Conservation (phyloP, 2,113 vertebrate genomes). For the Cryptomyrus ogoouensis region DNA sequence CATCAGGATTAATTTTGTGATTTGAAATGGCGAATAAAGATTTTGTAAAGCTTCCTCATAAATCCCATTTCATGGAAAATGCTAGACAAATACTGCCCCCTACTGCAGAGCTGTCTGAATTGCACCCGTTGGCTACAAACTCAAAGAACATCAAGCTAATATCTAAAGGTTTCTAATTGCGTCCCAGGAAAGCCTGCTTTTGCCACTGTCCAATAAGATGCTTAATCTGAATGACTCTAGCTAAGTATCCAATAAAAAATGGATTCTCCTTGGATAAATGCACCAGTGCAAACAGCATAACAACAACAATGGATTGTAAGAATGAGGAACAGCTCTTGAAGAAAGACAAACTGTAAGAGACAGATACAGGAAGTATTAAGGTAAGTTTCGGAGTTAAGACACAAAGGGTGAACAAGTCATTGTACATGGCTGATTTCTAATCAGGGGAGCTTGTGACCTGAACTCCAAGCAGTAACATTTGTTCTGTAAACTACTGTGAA, state of each 20-base stretch:
- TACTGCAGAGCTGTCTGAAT: slow-evolving; percentile 16
- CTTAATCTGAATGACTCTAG: not conserved
- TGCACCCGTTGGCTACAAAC: not conserved
- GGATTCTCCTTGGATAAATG: not conserved
- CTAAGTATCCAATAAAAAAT: not conserved
- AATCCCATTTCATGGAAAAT: not conserved
- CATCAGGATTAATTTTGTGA: not conserved
- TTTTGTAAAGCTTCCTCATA: not conserved
- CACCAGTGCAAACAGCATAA: not conserved
- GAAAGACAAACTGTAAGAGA: not conserved
- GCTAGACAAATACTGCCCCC: not conserved
- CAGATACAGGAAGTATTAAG: not conserved
- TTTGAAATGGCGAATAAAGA: not conserved
- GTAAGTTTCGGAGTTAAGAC: slow-evolving; percentile 3
- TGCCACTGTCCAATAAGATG: not conserved
- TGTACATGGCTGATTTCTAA: not conserved
- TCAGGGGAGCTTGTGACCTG: not conserved
- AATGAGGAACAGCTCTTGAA: not conserved
- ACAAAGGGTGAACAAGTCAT: not conserved
- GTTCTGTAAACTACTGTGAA: not conserved
- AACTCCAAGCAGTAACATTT: not conserved
- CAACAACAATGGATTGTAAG: not conserved
- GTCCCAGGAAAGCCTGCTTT: not conserved
- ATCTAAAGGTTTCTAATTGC: not conserved
- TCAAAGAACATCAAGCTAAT: not conserved